Base-by-base conservation (phyloP, 2,113 vertebrate species). In the Paramisgurnus dabryanus region DNA sequence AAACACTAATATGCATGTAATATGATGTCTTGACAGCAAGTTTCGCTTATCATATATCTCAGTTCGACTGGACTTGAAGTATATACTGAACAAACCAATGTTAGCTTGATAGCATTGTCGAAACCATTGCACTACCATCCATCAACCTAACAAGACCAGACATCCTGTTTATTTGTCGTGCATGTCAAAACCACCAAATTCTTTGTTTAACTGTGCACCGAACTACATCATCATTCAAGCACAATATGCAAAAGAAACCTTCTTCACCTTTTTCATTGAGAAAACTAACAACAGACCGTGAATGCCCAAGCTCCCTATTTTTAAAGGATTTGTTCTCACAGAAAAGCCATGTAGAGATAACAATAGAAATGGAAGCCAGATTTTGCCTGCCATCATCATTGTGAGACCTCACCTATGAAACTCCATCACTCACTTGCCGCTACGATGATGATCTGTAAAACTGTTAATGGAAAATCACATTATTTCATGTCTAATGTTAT, bases 401-500 rank as follows among this genome's bases (percentile, higher is more conserved):
- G 41, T 75, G 68, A 77, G 50, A 83, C 73, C 18, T 77, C 73
- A 67, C 12, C 58, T n/a, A 15, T 69, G 55, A 13, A 58, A 65
- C 11, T 74, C 2, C 43, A 10, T 61, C 68, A 74, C 34, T 78
- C 1, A 12, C 66, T n/a, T 53, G 50, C n/a, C 27, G 18, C 63
- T 55, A 67, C 45, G 15, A 60, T 45, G n/a, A 71, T 13, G 9
- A 50, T 64, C 22, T 72, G 50, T 66, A 13, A 13, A 39, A 7
- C 34, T 66, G 9, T 40, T 11, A 65, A 40, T 53, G 22, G 27
- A 47, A 40, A 50, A 49, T 64, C 22, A 50, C 15, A 40, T 53
- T 66, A 66, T 11, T 61, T 61, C 71, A 64, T 77, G 71, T 88
- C 84, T 91, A 87, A 89, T 86, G 86, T 77, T 86, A 90, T 87